Evolutionary conservation across 2,888 invertebrate genomes (phyloP), one percentile per base, ranked within the genome.

Genomic region (Himalopsyche tibetana): DNA sequence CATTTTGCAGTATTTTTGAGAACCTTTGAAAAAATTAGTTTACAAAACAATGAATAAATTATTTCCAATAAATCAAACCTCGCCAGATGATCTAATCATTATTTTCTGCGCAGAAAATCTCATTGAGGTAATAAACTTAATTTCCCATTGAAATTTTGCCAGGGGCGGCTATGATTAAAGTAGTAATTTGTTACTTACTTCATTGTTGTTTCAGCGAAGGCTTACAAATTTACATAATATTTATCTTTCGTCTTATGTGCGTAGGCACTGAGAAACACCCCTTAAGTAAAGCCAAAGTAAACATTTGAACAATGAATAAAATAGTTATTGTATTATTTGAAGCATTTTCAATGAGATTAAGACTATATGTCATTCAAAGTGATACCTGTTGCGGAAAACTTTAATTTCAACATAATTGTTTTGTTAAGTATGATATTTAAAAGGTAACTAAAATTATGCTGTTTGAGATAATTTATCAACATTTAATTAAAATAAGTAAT

Each of bases 141-240:
- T 55, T 69, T 82, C 51, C 74, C 40, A 63, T 74, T 85, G 69
- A 79, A 69, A 82, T 82, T 82, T 82, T 36, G 51, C 84, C 84
- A 80, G 80, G 80, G 85, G 83, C 74, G 83, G 55, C 81, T 81
- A 81, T 80, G 79, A 87, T 82, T 85, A 82, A 82, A 84, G 80
- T 82, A 84, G 82, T 85, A 87, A 87, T 87, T 87, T 87, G 87
- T 84, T 82, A 85, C 80, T 74, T 74, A 74, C 74, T 74, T 74
- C 74, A 82, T 84, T 84, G 87, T 87, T 84, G 85, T 85, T 82
- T 42, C 51, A 84, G 79, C 63, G 45, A 80, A 84, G 82, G 74
- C 85, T 85, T 85, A 82, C 74, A 85, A 87, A 87, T 87, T 87
- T 84, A 87, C 87, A 85, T 87, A 87, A 84, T 85, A 87, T 87